Conservation (phyloP, 2,113 vertebrate species). For the Perca flavescens region DNA sequence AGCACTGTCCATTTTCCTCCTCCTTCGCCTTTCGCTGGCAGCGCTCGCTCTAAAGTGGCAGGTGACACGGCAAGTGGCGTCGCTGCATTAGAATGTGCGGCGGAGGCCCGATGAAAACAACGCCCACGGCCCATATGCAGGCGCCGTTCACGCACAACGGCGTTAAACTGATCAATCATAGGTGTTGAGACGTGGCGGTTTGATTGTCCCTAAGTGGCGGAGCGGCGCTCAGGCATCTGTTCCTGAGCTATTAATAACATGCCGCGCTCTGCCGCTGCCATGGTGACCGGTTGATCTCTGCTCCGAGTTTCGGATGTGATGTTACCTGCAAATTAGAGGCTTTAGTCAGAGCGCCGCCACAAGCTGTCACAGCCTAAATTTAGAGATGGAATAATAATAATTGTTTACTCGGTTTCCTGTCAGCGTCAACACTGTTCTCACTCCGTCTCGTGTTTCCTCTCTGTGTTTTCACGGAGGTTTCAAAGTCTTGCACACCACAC, state of each 20-base stretch:
- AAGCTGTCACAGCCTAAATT: constrained; percentile 61
- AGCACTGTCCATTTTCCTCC: constrained; percentile 34
- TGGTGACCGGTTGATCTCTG: constrained; percentile 52
- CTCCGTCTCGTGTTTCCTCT: not conserved
- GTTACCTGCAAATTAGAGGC: constrained; percentile 47
- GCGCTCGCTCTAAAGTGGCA: constrained; percentile 40
- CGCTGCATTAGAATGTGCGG: constrained; percentile 41
- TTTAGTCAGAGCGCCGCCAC: constrained; percentile 19
- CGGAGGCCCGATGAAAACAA: constrained; percentile 72
- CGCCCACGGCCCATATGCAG: constrained; percentile 75
- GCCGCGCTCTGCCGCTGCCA: constrained; percentile 64
- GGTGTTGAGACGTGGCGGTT: constrained; percentile 66
- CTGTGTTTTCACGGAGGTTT: not conserved
- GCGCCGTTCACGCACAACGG: not conserved
- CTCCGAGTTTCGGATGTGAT: constrained; percentile 32
- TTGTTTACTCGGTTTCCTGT: constrained; percentile 36
- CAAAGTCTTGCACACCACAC: no score
- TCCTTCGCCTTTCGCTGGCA: constrained; percentile 23
- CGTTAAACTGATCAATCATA: constrained; percentile 77
- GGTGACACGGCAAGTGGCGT: constrained; percentile 60
- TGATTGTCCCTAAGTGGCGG: constrained; percentile 60
- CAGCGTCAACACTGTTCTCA: not conserved
- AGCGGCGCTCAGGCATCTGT: constrained; percentile 75
- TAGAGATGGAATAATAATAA: constrained; percentile 31
- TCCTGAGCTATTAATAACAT: constrained; percentile 77